Evolutionary conservation across 2,113 vertebrate genomes (phyloP).

Genomic region (Phaetusa simplex): DNA sequence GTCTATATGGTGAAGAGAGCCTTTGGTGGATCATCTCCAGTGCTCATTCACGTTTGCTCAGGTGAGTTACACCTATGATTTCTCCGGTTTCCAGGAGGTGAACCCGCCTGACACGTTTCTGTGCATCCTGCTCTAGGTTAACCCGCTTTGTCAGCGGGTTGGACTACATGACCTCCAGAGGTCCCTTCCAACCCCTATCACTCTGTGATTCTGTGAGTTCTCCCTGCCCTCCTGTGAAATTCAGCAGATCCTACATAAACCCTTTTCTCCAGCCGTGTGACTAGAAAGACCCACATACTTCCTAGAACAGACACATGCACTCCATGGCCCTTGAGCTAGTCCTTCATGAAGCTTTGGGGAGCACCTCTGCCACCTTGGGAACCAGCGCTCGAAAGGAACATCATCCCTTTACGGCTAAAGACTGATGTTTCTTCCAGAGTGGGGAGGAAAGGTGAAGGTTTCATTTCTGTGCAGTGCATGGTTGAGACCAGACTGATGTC

Average conservation of each 20-base stretch:
- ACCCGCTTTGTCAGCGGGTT: no score
- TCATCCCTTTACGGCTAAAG: neutral
- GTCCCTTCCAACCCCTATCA: no score
- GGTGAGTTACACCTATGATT: neutral
- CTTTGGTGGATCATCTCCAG: no score
- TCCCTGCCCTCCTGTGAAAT: neutral
- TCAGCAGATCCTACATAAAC: neutral
- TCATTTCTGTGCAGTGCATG: neutral
- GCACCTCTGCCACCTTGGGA: neutral
- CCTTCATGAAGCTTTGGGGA: neutral
- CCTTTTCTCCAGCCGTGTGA: neutral
- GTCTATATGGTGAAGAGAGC: rapidly evolving
- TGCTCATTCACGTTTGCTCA: rapidly evolving
- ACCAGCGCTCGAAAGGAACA: rapidly evolving
- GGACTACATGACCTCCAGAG: no score
- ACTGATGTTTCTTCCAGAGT: neutral
- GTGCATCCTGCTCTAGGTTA: no score
- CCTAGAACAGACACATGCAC: neutral
- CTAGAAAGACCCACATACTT: neutral
- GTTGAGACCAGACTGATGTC: neutral
- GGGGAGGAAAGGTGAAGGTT: neutral
- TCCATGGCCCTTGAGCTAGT: neutral
- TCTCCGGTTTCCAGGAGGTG: neutral
- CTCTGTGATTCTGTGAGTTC: neutral
- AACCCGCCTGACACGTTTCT: no score